Evolutionary conservation across 1,140 invertebrate species (phyloP), one percentile per base, ranked within the genome.

Genomic region (Papilio machaon): DNA sequence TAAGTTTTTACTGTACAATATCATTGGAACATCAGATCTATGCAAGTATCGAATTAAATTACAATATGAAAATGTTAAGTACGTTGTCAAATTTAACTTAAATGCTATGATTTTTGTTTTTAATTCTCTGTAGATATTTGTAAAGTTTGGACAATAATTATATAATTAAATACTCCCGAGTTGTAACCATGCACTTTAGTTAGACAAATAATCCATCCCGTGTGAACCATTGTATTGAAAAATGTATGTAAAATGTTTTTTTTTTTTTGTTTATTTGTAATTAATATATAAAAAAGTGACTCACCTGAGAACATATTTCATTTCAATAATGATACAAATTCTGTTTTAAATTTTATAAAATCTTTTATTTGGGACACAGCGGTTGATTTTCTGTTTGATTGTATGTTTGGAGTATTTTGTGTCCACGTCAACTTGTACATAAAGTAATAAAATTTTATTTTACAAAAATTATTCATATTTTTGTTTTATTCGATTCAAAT

Each of bases 401-500:
- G 84, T 87, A 85, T 91, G 88, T 91, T 90, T 84, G 88, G 89
- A 91, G 88, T 91, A 91, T 89, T 88, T 85, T 88, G 87, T 91
- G 88, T 87, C 89, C 87, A 83, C 82, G 80, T 90, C 89, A 90
- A 90, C 87, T 90, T 94, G 91, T 92, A 94, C 86, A 93, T 92
- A 94, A 92, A 92, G 87, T 93, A 94, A 94, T 92, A 92, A 92
- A 92, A 92, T 88, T 90, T 92, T 92, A 94, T 94, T 93, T 94
- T 93, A 93, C 87, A 93, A 93, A 30, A 92, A 88, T 91, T 90
- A 88, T 86, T 84, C 85, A 84, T 70, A 89, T 82, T 85, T 90
- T 74, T 89, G 85, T 91, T 92, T 91, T 85, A 89, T 88, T 90
- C 85, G 35, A 60, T 86, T 60, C 77, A 80, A 83, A 80, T 23